Evolutionary conservation across 2,888 invertebrate species (phyloP).

Genomic region (Doris montereyensis): DNA sequence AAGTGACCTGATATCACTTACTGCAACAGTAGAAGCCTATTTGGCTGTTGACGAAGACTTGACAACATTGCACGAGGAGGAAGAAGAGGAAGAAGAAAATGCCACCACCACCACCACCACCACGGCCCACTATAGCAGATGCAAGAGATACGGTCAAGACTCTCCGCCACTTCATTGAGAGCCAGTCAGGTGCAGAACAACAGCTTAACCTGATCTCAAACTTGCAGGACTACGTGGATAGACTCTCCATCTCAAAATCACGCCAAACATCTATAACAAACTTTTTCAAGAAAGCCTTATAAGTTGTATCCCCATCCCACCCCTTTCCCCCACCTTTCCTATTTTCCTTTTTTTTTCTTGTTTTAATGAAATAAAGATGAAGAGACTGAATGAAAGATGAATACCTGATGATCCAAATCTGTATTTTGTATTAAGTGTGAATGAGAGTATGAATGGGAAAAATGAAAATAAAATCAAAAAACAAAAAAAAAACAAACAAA

Average conservation of each 20-base stretch:
- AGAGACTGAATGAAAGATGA: neutral
- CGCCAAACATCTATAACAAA: neutral
- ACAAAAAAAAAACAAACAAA: too few relatives aligned
- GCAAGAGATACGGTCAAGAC: neutral
- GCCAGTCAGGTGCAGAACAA: neutral
- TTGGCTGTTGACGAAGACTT: neutral
- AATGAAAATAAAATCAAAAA: too few relatives aligned
- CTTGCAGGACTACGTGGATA: neutral
- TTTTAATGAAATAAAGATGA: neutral
- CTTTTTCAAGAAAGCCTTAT: neutral
- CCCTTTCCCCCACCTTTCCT: neutral
- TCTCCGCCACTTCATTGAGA: neutral
- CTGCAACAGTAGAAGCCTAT: neutral
- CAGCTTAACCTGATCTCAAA: neutral
- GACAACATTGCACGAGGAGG: neutral
- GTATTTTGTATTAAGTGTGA: too few relatives aligned
- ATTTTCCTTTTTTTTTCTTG: neutral
- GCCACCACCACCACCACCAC: too few relatives aligned
- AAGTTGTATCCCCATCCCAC: neutral
- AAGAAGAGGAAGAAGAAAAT: conserved; percentile 1
- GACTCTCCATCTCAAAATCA: neutral
- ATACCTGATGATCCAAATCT: too few relatives aligned
- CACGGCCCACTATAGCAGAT: neutral
- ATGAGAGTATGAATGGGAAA: too few relatives aligned
- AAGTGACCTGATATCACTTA: neutral